phyloP scores from a whole-genome alignment of 2,797 vertebrate genomes.

The Enteromius argenteus region DNA sequence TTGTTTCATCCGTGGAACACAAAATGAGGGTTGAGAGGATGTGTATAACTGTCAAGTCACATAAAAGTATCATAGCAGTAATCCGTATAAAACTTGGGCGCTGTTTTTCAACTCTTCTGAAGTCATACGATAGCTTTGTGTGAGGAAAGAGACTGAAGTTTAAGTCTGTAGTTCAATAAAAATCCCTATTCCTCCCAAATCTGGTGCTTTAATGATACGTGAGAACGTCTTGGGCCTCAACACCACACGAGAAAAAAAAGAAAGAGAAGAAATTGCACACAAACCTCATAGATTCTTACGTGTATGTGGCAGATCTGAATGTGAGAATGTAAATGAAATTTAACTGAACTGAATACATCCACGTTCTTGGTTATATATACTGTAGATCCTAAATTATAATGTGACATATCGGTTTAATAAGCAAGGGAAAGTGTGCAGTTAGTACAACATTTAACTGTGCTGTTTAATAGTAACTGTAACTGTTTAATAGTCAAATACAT shows the following conservation, averaged over 20 bases:
- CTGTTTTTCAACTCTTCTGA: not conserved
- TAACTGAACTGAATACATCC: not conserved
- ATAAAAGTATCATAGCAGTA: not conserved
- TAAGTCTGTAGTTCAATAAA: not conserved
- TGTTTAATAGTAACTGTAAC: too few species aligned
- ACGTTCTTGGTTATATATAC: not conserved
- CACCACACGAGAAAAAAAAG: not conserved
- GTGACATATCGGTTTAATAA: not conserved
- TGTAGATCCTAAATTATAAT: not conserved
- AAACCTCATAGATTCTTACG: not conserved
- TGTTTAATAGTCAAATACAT: not conserved
- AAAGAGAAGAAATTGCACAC: not conserved
- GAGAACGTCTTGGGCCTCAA: not conserved
- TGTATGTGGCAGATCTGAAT: not conserved
- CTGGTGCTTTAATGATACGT: constrained; percentile 1
- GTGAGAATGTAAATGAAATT: not conserved
- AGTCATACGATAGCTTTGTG: not conserved
- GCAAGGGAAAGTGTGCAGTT: not conserved
- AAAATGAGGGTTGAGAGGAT: not conserved
- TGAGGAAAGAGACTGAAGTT: not conserved
- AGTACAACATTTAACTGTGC: not conserved
- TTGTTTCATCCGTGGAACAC: not conserved
- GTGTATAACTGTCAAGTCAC: not conserved
- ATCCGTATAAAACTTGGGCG: not conserved
- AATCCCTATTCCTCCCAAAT: not conserved